Percentiles rank a stretch among this genome's conserved stretches.
Evolutionary conservation across 2,797 vertebrate species (phyloP).

Genomic region (Pseudochirops cupreus): DNA sequence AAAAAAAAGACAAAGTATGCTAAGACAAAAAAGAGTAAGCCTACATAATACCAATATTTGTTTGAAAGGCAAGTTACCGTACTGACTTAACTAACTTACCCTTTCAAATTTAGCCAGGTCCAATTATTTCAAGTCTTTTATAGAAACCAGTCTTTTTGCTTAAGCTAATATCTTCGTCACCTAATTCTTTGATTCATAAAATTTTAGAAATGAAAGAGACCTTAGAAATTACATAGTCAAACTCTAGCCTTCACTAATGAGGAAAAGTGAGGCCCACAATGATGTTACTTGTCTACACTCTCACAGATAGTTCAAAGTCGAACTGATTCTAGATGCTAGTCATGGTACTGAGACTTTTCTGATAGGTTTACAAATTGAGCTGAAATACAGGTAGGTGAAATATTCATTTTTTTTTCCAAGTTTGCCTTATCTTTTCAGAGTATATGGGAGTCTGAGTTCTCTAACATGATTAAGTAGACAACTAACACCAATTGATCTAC

Average conservation of each 20-base stretch:
- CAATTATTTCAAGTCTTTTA: slow-evolving; percentile 39
- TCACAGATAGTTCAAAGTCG: not conserved
- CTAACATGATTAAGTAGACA: not conserved
- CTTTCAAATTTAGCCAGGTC: not conserved
- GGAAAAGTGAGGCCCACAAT: not conserved
- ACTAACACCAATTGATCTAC: not conserved
- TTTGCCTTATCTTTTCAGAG: slow-evolving; percentile 11
- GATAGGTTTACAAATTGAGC: not conserved
- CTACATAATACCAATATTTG: not conserved
- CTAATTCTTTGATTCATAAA: not conserved
- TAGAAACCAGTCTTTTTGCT: slow-evolving; percentile 49
- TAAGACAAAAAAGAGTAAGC: not conserved
- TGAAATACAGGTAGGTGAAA: not conserved
- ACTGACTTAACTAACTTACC: not conserved
- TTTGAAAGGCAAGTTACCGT: slow-evolving; percentile 35
- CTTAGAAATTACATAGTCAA: not conserved
- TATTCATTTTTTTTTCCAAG: not conserved
- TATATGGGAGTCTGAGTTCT: not conserved
- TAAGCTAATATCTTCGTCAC: not conserved
- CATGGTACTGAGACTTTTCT: not conserved
- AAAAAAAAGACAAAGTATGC: not conserved
- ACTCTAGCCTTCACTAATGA: not conserved
- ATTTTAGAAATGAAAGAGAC: not conserved
- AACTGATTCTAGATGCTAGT: not conserved
- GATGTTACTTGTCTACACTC: not conserved